phyloP scores from a whole-genome alignment of 2,888 invertebrate species.

The Miltochrista miniata region DNA sequence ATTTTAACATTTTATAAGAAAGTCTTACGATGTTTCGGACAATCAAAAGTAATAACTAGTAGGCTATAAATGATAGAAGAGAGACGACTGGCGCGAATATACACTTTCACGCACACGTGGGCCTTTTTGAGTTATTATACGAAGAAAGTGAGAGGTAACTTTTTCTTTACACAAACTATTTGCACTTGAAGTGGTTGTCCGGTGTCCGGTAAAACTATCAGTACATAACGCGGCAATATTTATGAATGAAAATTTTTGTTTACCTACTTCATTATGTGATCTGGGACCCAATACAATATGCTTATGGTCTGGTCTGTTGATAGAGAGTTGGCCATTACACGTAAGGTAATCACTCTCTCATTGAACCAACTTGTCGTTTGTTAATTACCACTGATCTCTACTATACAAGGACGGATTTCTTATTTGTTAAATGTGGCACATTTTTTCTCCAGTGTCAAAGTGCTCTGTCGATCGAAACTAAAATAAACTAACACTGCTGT shows the following conservation, averaged over 20 bases:
- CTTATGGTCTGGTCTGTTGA: neutral
- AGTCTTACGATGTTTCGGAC: constrained; percentile 52
- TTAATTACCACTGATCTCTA: no score
- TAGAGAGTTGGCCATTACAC: neutral
- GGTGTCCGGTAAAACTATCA: constrained; percentile 19
- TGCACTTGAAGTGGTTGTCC: constrained; percentile 40
- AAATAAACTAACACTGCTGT: no score
- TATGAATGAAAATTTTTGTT: constrained; percentile 25
- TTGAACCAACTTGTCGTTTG: neutral
- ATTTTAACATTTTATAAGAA: constrained; percentile 46
- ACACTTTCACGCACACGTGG: constrained; percentile 74
- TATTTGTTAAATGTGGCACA: neutral
- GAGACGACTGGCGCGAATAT: constrained; percentile 53
- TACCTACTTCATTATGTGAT: constrained; percentile 10
- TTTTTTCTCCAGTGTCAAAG: neutral
- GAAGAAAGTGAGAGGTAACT: constrained; percentile 77
- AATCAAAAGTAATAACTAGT: constrained; percentile 53
- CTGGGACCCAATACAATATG: constrained; percentile 7
- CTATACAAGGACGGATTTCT: no score
- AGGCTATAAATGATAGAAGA: constrained; percentile 51
- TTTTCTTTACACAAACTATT: constrained; percentile 74
- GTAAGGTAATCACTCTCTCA: neutral
- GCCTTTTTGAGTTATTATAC: constrained; percentile 56
- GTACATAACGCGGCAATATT: constrained; percentile 20
- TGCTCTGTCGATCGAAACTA: no score